These are phyloP conservation scores for Euura lappo DNA, from an alignment of 1,140 invertebrate genomes.

Conservation along the genomic window DNA sequence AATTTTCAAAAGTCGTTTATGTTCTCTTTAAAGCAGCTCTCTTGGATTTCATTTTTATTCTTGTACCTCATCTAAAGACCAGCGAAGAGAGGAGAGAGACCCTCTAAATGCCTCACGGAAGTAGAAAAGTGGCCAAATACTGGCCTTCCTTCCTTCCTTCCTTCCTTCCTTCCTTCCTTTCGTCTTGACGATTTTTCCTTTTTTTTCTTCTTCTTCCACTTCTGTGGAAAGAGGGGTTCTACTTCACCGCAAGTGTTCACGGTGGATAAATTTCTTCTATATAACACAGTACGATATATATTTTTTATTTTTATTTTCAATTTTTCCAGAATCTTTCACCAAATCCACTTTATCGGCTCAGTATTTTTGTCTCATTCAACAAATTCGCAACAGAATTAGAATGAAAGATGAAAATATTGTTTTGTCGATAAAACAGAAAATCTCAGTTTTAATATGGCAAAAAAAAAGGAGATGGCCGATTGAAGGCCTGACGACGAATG, in stretches of 20 bases:
- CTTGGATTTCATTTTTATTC: not conserved
- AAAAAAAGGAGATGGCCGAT: no score
- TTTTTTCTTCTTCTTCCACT: not conserved
- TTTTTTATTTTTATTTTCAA: no score
- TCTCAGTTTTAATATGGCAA: no score
- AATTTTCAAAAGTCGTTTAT: not conserved
- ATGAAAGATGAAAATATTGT: no score
- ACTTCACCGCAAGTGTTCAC: not conserved
- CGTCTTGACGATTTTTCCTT: not conserved
- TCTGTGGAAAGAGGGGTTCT: not conserved
- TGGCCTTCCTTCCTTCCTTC: constrained; percentile 1
- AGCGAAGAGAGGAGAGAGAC: not conserved
- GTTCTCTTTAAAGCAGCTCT: not conserved
- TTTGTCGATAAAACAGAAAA: no score
- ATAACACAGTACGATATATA: no score
- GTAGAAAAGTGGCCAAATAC: constrained; percentile 5
- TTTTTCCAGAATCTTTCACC: no score
- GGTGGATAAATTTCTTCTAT: not conserved
- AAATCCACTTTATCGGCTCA: no score
- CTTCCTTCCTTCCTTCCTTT: not conserved
- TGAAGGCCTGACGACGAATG: no score
- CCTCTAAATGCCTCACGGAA: constrained; percentile 1
- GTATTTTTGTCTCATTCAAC: no score
- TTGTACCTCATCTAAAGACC: no score
- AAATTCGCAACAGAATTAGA: no score